Conservation (phyloP, 2,113 vertebrate genomes). For the Vidua chalybeata region DNA sequence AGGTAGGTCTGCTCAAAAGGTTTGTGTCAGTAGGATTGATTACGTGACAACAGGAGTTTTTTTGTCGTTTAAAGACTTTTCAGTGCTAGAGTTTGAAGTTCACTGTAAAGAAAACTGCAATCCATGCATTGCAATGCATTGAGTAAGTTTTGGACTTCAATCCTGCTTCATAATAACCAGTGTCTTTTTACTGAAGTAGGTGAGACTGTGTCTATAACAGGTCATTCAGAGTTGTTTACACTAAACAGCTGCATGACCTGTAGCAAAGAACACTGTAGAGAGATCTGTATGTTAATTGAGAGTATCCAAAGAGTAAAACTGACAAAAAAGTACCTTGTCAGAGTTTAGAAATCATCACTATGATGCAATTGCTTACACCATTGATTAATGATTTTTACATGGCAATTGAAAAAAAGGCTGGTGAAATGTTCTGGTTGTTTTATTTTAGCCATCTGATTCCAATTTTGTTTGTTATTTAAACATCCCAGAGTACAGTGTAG, state of each 20-base stretch:
- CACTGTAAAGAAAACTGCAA: not conserved
- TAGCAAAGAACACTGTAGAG: not conserved
- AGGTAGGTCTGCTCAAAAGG: not conserved
- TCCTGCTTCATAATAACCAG: not conserved
- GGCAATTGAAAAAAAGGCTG: not conserved
- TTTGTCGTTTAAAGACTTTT: not conserved
- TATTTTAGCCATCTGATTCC: not conserved
- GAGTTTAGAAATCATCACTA: not conserved
- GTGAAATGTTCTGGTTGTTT: not conserved
- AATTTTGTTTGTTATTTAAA: conserved; percentile 56
- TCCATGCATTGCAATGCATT: not conserved
- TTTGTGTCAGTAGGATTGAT: not conserved
- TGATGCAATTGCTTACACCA: not conserved
- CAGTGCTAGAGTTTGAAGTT: not conserved
- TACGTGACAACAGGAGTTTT: not conserved
- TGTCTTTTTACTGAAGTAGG: not conserved
- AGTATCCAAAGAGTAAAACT: not conserved
- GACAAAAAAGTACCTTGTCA: not conserved
- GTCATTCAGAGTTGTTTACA: not conserved
- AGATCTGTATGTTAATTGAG: not conserved
- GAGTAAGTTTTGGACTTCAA: conserved; percentile 11
- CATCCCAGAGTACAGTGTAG: not conserved
- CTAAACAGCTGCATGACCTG: not conserved
- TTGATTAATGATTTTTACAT: not conserved
- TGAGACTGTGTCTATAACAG: not conserved